Base-by-base conservation (phyloP, 2,888 invertebrate species). In the Amphiduros pacificus region DNA sequence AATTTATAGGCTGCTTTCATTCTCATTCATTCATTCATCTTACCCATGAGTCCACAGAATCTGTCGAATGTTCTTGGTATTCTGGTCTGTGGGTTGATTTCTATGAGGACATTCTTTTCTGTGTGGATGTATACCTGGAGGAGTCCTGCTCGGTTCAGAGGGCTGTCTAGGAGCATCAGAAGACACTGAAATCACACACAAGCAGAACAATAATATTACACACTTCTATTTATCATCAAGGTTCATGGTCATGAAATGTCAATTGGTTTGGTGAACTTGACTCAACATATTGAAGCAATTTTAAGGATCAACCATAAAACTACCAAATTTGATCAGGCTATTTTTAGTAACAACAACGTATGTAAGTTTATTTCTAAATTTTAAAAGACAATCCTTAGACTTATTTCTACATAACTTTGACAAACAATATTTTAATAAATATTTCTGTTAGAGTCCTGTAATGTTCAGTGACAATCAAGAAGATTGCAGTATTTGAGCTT, bases 1-100 rank as follows among this genome's bases (percentile, higher is more conserved):
- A 31, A 40, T 22, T n/a, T n/a, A n/a, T n/a, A n/a, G n/a, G n/a
- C n/a, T n/a, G n/a, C n/a, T n/a, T n/a, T n/a, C n/a, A n/a, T n/a
- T n/a, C n/a, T n/a, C n/a, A n/a, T n/a, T n/a, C n/a, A n/a, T n/a
- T n/a, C n/a, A n/a, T n/a, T n/a, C n/a, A n/a, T 49, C 72, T 67
- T 85, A 94, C 94, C 94, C 91, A 98, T 97, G 50, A 98, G 84
- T 14, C 96, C 96, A 72, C 94, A 93, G 86, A 98, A 98, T 80
- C 97, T 87, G 81, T 96, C 96, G 79, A 94, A 98, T 1, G 97
- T 98, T 68, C 97, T 86, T 0, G 98, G 98, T 83, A 98, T 94
- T 77, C 97, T 88, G 0, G 96, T 97, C 82, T 96, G 96, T 41
- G 98, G 97, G 83, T 95, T 95, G 31, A 97, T 88, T 88, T 95